Evolutionary conservation across 1,140 invertebrate species (phyloP), one percentile per base, ranked within the genome.

Genomic region (Anoplolepis gracilipes): DNA sequence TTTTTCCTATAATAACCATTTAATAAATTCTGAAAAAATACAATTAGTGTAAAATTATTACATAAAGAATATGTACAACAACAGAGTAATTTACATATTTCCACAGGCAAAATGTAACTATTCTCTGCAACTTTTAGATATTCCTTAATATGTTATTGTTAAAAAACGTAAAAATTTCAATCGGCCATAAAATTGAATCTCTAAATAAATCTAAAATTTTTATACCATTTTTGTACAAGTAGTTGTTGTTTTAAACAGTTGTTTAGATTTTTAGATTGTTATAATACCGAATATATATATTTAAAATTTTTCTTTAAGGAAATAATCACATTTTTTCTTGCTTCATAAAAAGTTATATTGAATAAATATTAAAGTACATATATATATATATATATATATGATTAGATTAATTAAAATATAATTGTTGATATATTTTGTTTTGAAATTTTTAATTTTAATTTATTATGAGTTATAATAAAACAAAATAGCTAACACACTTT

Each of bases 41-140:
- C 13, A 46, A 46, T 46, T 13, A 46, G 46, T 49, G 16, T 49
- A 49, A 49, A 49, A 49, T 49, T 49, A 5, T 49, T 49, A 49
- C 13, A 49, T 49, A 49, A 42, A 33, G 13, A 10, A 7, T 11
- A 72, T 25, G 19, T 13, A 19, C 11, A 55, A 79, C 64, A 69
- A 70, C 25, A 11, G 36, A 10, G 25, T 59, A 73, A 61, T 82
- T 13, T 25, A 59, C 25, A 13, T 59, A 49, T 57, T 87, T 42
- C 16, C 30, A 69, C 33, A 42, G 28, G 39, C 53, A 46, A 46
- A 39, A n/a, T n/a, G n/a, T 33, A 57, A 25, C 46, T 81, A 33
- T 76, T 55, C 36, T 79, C 36, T 86, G 28, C 85, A 49, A 46
- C 25, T 62, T 70, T 81, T 86, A 19, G 53, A 86, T 86, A 73